A percentile compares a stretch with the other conserved stretches of the same genome.
Evolutionary conservation across 2,888 invertebrate species (phyloP).

Genomic region (Dioctria linearis): DNA sequence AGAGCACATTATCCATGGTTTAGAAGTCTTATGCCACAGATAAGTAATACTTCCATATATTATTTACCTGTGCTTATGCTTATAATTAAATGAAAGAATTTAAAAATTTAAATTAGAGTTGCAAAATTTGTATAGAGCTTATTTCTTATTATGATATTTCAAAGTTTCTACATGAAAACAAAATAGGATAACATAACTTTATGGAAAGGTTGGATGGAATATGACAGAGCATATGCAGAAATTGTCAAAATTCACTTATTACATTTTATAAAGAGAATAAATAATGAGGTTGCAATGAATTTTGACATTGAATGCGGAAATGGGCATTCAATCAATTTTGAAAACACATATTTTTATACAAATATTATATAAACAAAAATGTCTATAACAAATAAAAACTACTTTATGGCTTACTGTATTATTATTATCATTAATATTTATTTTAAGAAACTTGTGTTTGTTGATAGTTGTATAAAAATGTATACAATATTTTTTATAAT

Average conservation of each 20-base stretch:
- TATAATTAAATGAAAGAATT: no score
- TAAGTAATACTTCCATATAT: no score
- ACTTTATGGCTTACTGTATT: background rate
- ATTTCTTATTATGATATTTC: background rate
- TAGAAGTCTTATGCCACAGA: no score
- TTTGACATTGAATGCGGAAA: constrained; percentile 13
- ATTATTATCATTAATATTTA: background rate
- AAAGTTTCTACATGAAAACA: constrained; percentile 1
- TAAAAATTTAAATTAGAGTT: no score
- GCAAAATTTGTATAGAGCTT: no score
- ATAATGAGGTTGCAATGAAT: constrained; percentile 2
- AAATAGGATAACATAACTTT: constrained; percentile 19
- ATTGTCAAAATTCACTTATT: constrained; percentile 25
- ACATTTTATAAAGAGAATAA: no score
- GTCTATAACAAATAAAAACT: no score
- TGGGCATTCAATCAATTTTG: constrained; percentile 1
- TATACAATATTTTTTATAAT: background rate
- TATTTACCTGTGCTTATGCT: no score
- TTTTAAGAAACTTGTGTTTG: background rate
- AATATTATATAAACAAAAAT: background rate
- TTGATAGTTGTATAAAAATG: no score
- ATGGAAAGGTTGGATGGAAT: constrained; percentile 23
- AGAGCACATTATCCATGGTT: no score
- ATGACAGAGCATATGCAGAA: constrained; percentile 32
- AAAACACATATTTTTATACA: background rate